phyloP scores from a whole-genome alignment of 2,113 vertebrate genomes.

The Chloropsis hardwickii region DNA sequence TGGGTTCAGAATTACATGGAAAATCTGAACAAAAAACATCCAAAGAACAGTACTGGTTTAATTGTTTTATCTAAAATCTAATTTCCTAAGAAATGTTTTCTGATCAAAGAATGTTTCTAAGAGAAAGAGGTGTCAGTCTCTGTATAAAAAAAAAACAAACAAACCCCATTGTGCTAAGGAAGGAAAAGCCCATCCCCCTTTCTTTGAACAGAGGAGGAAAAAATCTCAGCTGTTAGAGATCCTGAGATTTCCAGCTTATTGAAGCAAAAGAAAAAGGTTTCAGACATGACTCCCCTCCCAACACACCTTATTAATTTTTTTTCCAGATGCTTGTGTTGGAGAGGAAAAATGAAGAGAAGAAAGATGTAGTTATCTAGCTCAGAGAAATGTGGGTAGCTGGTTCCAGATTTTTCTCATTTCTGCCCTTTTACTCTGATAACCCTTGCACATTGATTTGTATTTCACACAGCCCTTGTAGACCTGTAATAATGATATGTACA shows the following conservation, averaged over 20 bases:
- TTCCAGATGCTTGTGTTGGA: conserved; percentile 1
- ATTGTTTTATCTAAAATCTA: neutral
- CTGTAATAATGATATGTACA: conserved; percentile 10
- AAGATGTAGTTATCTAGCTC: conserved; percentile 36
- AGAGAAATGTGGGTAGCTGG: neutral
- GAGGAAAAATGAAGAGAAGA: conserved; percentile 26
- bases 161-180: neutral
- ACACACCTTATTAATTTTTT: conserved; percentile 33
- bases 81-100: neutral
- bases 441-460: neutral
- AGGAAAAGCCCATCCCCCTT: neutral
- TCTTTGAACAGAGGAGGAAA: neutral
- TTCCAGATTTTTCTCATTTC: conserved; percentile 4
- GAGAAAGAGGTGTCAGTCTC: neutral
- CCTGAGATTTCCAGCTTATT: neutral
- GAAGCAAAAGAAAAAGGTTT: neutral
- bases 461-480: neutral
- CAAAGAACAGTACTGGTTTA: neutral
- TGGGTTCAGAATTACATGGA: neutral
- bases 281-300: neutral
- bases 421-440: neutral
- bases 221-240: neutral
- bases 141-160: neutral
- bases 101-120: neutral
- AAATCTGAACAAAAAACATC: neutral